A percentile compares a stretch with the other conserved stretches of the same genome.
Conservation (phyloP, 2,113 vertebrate genomes). For the Nannospalax galili region DNA sequence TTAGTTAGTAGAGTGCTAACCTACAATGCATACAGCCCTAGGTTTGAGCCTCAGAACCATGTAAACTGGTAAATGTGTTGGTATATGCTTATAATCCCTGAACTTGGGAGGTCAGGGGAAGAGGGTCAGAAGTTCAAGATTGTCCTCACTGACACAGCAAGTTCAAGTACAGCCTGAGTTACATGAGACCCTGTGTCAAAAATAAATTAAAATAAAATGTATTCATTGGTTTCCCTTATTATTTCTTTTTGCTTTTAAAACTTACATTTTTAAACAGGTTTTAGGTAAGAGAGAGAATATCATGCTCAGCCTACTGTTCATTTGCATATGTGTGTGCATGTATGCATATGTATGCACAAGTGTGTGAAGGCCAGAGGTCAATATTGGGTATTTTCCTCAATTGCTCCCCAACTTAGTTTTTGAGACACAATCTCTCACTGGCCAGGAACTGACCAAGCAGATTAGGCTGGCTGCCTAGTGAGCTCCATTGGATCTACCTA, state of each 20-base stretch:
- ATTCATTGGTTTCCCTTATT: background rate
- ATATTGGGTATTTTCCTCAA: too few species aligned
- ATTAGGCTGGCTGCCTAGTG: too few species aligned
- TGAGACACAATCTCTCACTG: too few species aligned
- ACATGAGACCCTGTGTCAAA: background rate
- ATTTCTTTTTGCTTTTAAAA: background rate
- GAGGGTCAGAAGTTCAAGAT: background rate
- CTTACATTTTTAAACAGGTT: background rate
- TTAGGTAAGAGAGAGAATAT: background rate
- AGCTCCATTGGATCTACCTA: too few species aligned
- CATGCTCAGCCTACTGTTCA: background rate
- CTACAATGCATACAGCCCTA: background rate
- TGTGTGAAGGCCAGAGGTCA: too few species aligned
- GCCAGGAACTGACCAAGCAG: too few species aligned
- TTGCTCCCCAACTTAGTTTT: too few species aligned
- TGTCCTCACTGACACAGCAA: background rate
- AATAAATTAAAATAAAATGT: background rate
- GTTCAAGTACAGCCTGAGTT: background rate
- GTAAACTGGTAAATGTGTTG: background rate
- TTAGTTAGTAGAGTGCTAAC: background rate
- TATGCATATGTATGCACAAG: background rate
- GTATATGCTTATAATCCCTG: background rate
- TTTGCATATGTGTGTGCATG: too few species aligned
- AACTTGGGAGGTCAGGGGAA: background rate
- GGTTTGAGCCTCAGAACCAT: background rate